Conservation (phyloP, 2,113 vertebrate genomes). For the Machaerirhynchus nigripectus region DNA sequence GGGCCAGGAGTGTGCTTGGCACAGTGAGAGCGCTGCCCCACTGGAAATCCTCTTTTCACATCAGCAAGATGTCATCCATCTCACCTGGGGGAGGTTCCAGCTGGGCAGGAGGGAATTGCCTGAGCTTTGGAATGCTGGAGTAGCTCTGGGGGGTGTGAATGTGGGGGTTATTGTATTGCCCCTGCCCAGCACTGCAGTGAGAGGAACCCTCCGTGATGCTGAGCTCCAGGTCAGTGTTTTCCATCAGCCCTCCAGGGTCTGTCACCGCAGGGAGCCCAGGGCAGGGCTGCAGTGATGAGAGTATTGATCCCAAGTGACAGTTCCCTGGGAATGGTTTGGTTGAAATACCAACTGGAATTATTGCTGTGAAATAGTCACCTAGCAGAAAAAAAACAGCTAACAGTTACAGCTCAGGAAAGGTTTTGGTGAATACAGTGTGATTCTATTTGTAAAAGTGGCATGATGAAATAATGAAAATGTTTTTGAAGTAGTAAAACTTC, state of each 20-base stretch:
- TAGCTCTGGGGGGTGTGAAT: background rate
- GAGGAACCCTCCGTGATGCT: background rate
- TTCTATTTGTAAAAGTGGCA: background rate
- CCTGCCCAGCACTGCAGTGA: background rate
- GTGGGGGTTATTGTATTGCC: background rate
- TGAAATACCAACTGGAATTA: background rate
- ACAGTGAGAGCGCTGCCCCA: background rate
- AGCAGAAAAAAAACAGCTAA: background rate
- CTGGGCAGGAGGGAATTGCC: background rate
- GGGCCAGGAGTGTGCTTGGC: background rate
- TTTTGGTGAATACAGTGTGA: background rate
- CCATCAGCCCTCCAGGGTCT: background rate
- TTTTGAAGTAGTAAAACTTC: background rate
- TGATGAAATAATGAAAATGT: background rate
- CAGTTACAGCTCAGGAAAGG: background rate
- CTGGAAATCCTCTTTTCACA: background rate
- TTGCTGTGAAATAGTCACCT: background rate
- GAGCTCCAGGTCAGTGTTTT: background rate
- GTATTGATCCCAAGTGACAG: background rate
- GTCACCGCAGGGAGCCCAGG: background rate
- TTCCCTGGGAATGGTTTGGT: background rate
- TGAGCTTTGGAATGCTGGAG: background rate
- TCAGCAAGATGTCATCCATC: background rate
- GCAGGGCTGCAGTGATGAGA: background rate
- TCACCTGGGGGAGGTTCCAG: background rate